phyloP scores from a whole-genome alignment of 1,140 invertebrate species.

The Cydia pomonella region DNA sequence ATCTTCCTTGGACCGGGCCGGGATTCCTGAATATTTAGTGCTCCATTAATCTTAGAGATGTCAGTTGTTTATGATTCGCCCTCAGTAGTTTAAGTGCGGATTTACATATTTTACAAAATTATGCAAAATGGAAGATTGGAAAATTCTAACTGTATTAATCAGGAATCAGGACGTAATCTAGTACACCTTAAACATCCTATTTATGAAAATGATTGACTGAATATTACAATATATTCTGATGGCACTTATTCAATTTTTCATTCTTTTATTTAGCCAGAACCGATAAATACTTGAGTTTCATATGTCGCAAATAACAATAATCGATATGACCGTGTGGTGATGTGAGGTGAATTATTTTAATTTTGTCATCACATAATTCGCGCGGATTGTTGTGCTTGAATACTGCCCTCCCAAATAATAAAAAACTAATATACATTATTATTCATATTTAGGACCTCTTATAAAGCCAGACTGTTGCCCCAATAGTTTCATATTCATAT shows the following conservation, averaged over 20 bases:
- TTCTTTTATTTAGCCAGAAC: no score
- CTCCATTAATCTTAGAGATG: constrained; percentile 7
- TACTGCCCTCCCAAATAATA: not conserved
- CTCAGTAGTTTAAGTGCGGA: not conserved
- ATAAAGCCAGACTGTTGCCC: not conserved
- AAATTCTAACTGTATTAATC: no score
- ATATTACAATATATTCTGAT: no score
- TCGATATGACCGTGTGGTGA: no score
- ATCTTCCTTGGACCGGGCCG: not conserved
- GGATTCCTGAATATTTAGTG: constrained; percentile 1
- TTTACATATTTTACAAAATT: not conserved
- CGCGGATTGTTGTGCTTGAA: not conserved
- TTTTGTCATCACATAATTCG: not conserved
- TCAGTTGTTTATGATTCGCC: not conserved
- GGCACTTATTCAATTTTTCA: no score
- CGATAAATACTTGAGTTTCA: no score
- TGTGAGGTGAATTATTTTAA: no score
- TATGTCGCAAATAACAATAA: no score
- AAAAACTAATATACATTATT: no score
- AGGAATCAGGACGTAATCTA: no score
- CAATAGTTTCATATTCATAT: constrained; percentile 20
- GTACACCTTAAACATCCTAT: no score
- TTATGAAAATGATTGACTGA: no score
- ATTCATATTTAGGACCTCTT: not conserved
- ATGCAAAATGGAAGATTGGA: not conserved